A percentile compares a stretch with the other conserved stretches of the same genome.
Evolutionary conservation across 1,140 invertebrate genomes (phyloP).

Genomic region (Thaumatotibia leucotreta): DNA sequence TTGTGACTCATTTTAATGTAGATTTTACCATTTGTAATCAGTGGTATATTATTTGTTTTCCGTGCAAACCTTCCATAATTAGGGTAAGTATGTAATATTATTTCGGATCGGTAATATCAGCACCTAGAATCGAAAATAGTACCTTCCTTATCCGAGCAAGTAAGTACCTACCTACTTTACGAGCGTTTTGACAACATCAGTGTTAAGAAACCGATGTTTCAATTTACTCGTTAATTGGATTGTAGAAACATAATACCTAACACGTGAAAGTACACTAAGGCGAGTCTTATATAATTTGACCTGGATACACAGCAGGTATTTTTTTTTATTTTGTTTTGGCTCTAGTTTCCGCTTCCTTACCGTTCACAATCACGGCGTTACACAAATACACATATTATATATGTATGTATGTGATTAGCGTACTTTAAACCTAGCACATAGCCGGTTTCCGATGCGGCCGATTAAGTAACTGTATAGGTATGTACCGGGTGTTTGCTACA

Average conservation of each 20-base stretch:
- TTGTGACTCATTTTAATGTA: too few species aligned
- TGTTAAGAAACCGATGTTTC: neutral
- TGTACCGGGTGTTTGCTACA: too few species aligned
- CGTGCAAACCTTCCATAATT: too few species aligned
- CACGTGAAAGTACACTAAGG: neutral
- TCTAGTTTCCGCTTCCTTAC: neutral
- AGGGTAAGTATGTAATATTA: too few species aligned
- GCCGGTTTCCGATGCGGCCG: too few species aligned
- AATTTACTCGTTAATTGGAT: neutral
- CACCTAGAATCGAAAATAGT: neutral
- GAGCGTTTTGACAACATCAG: neutral
- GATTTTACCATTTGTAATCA: too few species aligned
- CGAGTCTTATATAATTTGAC: conserved; percentile 2
- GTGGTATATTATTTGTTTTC: too few species aligned
- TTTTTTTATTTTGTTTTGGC: neutral
- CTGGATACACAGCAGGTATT: neutral
- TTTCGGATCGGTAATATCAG: too few species aligned
- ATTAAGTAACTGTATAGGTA: too few species aligned
- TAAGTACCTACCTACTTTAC: neutral
- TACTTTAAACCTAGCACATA: too few species aligned
- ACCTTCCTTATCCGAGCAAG: neutral
- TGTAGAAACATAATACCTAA: neutral
- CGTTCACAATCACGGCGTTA: neutral
- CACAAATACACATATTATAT: too few species aligned
- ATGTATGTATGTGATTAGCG: too few species aligned